Evolutionary conservation across 2,113 vertebrate genomes (phyloP).

Genomic region (Protomyctophum bolini): DNA sequence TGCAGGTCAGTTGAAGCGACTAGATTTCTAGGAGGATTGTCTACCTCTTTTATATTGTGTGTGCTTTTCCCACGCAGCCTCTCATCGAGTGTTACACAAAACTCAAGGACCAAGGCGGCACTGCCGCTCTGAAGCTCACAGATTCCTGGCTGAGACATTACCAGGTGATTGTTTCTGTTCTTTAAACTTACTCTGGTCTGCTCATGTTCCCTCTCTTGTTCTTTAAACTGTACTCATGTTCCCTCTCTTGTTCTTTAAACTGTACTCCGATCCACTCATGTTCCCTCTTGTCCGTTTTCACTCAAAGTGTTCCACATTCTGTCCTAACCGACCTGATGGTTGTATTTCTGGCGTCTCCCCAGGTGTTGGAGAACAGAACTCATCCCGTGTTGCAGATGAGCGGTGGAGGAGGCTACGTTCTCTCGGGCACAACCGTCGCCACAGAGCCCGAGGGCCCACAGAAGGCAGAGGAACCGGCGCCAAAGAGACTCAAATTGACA

Average conservation of each 20-base stretch:
- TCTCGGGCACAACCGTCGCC: conserved; percentile 88
- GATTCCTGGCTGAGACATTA: conserved; percentile 97
- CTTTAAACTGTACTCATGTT: not conserved
- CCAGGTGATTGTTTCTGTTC: conserved; percentile 81
- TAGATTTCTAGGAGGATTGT: too few relatives aligned
- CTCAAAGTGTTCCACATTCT: not conserved
- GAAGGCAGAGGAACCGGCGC: conserved; percentile 80
- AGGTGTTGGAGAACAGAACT: conserved; percentile 95
- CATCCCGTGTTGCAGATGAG: conserved; percentile 95
- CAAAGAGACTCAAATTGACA: conserved; percentile 86
- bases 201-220: not conserved
- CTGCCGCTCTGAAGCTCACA: conserved; percentile 88
- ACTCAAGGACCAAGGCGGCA: conserved; percentile 89
- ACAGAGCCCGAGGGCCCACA: conserved; percentile 56
- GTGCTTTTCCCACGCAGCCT: conserved; percentile 77
- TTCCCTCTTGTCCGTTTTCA: not conserved
- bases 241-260: not conserved
- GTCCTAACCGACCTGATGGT: conserved; percentile 41
- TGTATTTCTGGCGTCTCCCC: conserved; percentile 23
- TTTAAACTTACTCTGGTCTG: not conserved
- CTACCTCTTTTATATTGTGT: conserved; percentile 11
- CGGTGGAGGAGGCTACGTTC: conserved; percentile 91
- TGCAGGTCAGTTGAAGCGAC: too few relatives aligned
- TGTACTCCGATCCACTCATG: not conserved
- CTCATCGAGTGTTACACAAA: conserved; percentile 95